Evolutionary conservation across 2,113 vertebrate genomes (phyloP).

Genomic region (Oryzias woworae): DNA sequence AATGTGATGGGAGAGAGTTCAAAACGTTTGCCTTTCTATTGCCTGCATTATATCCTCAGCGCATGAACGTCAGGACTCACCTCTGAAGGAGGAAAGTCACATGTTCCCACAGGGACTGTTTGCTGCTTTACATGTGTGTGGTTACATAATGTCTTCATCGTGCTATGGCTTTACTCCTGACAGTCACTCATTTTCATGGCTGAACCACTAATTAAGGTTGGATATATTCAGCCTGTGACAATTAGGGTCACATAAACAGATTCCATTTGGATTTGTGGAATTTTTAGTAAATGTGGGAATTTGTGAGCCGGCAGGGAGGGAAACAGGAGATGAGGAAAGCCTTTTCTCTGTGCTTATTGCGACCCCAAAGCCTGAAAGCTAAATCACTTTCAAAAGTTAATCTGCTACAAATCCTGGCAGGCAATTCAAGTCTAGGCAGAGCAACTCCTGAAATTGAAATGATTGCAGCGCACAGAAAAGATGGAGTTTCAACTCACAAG

Average conservation of each 20-base stretch:
- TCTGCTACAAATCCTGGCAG: slow-evolving; percentile 66
- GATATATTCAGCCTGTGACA: slow-evolving; percentile 14
- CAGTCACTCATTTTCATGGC: slow-evolving; percentile 26
- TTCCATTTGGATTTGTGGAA: slow-evolving; percentile 24
- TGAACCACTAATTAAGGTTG: slow-evolving; percentile 34
- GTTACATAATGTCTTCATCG: neutral
- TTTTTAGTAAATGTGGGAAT: slow-evolving; percentile 24
- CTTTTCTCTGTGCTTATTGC: slow-evolving; percentile 36
- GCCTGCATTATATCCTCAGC: slow-evolving; percentile 36
- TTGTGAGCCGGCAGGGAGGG: slow-evolving; percentile 1
- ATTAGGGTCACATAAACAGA: slow-evolving; percentile 23
- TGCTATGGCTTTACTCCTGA: neutral
- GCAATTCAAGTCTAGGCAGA: slow-evolving; percentile 57
- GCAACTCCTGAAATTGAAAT: slow-evolving; percentile 61
- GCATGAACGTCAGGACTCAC: slow-evolving; percentile 4
- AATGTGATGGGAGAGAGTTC: slow-evolving; percentile 57
- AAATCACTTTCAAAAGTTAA: slow-evolving; percentile 71
- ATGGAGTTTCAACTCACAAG: slow-evolving; percentile 20
- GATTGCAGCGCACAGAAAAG: slow-evolving; percentile 23
- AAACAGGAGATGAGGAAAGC: slow-evolving; percentile 29
- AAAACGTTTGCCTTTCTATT: slow-evolving; percentile 42
- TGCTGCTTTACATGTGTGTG: slow-evolving; percentile 1
- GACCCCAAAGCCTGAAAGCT: slow-evolving; percentile 49
- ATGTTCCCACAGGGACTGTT: slow-evolving; percentile 12
- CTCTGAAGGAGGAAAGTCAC: slow-evolving; percentile 21